A percentile compares a stretch with the other conserved stretches of the same genome.
Evolutionary conservation across 2,888 invertebrate species (phyloP).

Genomic region (Operophtera brumata): DNA sequence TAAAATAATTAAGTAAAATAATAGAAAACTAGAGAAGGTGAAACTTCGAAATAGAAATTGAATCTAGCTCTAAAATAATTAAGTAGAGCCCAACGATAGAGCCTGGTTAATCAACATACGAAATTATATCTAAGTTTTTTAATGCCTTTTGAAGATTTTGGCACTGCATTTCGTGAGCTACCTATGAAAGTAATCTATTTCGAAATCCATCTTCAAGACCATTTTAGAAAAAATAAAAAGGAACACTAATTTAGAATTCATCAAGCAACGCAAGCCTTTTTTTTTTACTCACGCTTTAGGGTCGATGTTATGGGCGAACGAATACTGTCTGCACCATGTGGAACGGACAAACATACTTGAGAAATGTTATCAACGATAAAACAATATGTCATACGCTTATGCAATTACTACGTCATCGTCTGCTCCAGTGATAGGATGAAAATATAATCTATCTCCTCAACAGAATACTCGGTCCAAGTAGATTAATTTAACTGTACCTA

Average conservation of each 20-base stretch:
- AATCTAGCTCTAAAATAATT: too few relatives aligned
- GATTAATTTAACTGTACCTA: too few relatives aligned
- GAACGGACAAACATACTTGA: conserved; percentile 44
- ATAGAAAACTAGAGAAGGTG: not conserved
- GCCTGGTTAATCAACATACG: too few relatives aligned
- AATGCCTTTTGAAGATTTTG: too few relatives aligned
- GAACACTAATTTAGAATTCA: conserved; percentile 3
- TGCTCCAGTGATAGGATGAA: not conserved
- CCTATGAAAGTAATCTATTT: too few relatives aligned
- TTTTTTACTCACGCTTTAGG: conserved; percentile 67
- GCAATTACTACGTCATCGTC: conserved; percentile 1
- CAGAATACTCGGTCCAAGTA: too few relatives aligned
- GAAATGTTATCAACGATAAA: conserved; percentile 37
- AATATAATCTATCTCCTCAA: too few relatives aligned
- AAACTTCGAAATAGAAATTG: not conserved
- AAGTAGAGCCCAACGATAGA: too few relatives aligned
- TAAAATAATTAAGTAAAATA: not conserved
- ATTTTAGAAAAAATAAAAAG: conserved; percentile 11
- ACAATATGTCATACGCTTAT: not conserved
- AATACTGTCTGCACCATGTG: conserved; percentile 66
- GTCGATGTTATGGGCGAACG: conserved; percentile 77
- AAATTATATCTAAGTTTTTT: too few relatives aligned
- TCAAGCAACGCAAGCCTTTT: conserved; percentile 23
- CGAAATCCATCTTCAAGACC: not conserved
- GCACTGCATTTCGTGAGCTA: too few relatives aligned